Evolutionary conservation across 2,113 vertebrate genomes (phyloP), one percentile per base, ranked within the genome.

Genomic region (Coptodon rendalli): DNA sequence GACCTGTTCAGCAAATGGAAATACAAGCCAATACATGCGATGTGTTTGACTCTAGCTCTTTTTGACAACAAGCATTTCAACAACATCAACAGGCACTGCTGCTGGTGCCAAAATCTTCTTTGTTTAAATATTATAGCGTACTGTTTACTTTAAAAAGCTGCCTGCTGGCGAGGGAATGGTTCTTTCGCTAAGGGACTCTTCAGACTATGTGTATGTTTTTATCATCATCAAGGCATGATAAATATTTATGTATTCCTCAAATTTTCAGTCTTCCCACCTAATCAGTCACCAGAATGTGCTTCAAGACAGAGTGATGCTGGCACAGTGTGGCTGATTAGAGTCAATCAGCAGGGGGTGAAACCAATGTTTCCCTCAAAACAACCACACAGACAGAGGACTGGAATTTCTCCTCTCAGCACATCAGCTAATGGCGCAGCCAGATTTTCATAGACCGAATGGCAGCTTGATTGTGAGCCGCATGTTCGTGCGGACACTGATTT

Each of bases 301-400:
- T 82, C 71, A 87, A 89, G 91, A 90, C 71, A 80, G 85, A 90
- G 87, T 54, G 92, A 80, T 94, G 80, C 38, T 88, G 90, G 85
- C 90, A 81, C 73, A 71, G 86, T 84, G 81, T 79, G 84, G 84
- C 87, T 96, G 96, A 96, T 96, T 96, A 92, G 93, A 96, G 94
- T 95, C 95, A 96, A 96, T 96, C 96, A 96, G 81, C 83, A 57
- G 73, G 79, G 56, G 82, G 80, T 86, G 90, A 93, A 92, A 91
- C 87, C 91, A 89, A 80, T 85, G 88, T 94, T 87, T 90, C 52
- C 57, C 89, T 92, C 83, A 87, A 91, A 92, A 95, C 85, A 93
- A 92, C 86, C 88, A 89, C 87, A 86, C 80, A 87, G 81, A 89
- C 82, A 68, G 80, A 85, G 73, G 86, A 93, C 83, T 83, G 84